phyloP scores from a whole-genome alignment of 2,797 vertebrate genomes.

The Arnoldichthys spilopterus region DNA sequence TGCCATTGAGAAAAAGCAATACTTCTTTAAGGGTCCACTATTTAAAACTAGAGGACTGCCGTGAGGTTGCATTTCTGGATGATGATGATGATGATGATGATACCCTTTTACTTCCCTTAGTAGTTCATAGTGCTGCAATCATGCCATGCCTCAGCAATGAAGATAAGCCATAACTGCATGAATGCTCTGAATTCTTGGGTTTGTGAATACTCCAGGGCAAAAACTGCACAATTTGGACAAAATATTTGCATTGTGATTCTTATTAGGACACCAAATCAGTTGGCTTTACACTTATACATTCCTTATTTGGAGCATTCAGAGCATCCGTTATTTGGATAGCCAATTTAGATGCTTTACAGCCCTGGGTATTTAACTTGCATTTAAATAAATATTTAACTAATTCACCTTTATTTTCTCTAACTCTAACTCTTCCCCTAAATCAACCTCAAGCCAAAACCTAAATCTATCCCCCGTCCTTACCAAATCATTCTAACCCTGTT shows the following conservation, averaged over 20 bases:
- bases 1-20: not conserved
- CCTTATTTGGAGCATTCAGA: no score
- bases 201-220: not conserved
- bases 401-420: not conserved
- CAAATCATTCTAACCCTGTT: no score
- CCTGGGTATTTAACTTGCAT: no score
- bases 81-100: constrained; percentile 12
- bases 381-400: no score
- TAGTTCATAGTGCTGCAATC: not conserved
- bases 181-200: constrained; percentile 33
- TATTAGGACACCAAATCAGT: no score
- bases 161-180: constrained; percentile 60
- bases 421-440: no score
- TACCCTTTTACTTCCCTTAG: not conserved
- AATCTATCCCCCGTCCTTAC: no score
- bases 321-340: no score
- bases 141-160: constrained; percentile 9
- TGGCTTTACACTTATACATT: no score
- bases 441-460: no score
- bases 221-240: not conserved
- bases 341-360: no score
- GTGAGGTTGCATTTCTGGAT: constrained; percentile 24
- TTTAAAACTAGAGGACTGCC: constrained; percentile 9
- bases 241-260: no score
- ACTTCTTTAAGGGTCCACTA: not conserved